Base-by-base conservation (phyloP, 2,797 vertebrate genomes). In the Pseudochirops cupreus region DNA sequence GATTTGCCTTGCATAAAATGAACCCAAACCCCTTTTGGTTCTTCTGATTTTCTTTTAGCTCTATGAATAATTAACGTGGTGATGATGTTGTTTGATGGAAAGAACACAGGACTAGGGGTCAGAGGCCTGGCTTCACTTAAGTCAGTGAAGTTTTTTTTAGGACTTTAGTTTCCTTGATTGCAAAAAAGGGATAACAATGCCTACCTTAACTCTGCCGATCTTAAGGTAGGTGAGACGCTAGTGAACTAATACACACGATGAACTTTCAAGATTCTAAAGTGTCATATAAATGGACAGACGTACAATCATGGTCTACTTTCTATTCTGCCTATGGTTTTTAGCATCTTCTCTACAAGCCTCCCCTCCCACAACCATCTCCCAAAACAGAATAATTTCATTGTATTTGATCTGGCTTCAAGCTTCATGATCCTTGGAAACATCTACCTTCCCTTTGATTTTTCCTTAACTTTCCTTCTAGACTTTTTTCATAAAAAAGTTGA, bases 401-500 rank as follows among this genome's bases (percentile, higher is more conserved):
- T 62, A 13, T 4, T 67, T 93, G 57, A 94, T 95, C 55, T 92
- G 92, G 1, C 55, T 95, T 62, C 82, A 46, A 96, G 13, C 59
- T 26, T 92, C 46, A 92, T 55, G n/a, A 28, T 95, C 74, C 92
- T 16, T 91, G 31, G 26, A 95, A 52, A 94, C 93, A 16, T 16
- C 14, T 93, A 91, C 3, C 21, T 93, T 93, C 33, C n/a, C 18
- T 92, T 56, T 91, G 21, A 4, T 67, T 93, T 94, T 96, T 94
- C 90, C 59, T 92, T 93, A 50, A 62, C 95, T 50, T 96, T 92
- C 0, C 26, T 95, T n/a, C 33, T 95, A 91, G 3, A 4, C 95
- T 50, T 90, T 95, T 95, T 91, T 82, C 7, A 82, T 53, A 94
- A 94, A 89, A 93, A 93, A 96, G 56, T 24, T 92, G 50, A 95